phyloP scores from a whole-genome alignment of 2,888 invertebrate species.

The Theretra japonica region DNA sequence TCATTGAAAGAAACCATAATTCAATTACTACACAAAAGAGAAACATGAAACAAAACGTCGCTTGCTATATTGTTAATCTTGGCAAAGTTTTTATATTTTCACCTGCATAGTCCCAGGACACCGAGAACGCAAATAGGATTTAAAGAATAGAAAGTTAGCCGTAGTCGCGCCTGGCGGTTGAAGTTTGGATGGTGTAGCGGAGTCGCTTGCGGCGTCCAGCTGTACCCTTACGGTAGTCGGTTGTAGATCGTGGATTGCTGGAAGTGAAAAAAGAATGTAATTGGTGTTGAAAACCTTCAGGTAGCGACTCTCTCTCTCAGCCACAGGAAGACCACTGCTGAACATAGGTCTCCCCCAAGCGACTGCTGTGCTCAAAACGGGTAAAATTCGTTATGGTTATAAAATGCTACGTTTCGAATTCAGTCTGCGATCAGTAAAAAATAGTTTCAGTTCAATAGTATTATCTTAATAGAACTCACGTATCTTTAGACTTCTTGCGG shows the following conservation, averaged over 20 bases:
- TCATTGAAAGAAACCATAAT: neutral
- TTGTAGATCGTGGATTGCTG: neutral
- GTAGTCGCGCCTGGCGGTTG: constrained; percentile 24
- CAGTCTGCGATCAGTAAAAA: no score
- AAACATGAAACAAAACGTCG: neutral
- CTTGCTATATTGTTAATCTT: constrained; percentile 34
- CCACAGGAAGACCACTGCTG: no score
- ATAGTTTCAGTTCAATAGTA: no score
- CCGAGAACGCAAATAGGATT: constrained; percentile 29
- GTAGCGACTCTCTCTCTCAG: no score
- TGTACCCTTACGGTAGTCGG: neutral
- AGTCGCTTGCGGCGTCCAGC: constrained; percentile 10
- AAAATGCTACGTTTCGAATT: no score
- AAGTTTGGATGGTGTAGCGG: constrained; percentile 22
- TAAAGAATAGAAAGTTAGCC: constrained; percentile 28
- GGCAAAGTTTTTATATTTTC: constrained; percentile 17
- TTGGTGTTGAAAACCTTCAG: no score
- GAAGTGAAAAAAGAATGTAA: no score
- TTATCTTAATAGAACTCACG: no score
- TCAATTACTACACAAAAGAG: neutral
- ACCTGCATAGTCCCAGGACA: constrained; percentile 9
- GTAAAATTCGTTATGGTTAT: no score
- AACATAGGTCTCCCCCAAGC: no score
- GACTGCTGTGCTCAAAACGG: no score
- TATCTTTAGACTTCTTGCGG: no score